These are phyloP conservation scores for Cavia aperea DNA, from an alignment of 2,113 vertebrate species.

Conservation along the genomic window DNA sequence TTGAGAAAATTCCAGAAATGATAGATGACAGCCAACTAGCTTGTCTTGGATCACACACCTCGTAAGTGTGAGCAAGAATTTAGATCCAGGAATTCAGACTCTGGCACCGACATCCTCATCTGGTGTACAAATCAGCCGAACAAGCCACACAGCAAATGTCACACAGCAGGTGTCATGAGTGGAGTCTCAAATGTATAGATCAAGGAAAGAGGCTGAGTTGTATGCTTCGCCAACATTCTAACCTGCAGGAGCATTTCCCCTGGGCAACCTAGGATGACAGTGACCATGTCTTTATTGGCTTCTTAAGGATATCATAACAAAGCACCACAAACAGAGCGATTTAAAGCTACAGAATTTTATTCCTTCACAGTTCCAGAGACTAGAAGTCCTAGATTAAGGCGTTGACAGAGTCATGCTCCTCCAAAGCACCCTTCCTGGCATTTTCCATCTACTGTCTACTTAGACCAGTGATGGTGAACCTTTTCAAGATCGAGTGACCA, in stretches of 20 bases:
- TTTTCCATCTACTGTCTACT: not conserved
- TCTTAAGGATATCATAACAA: not conserved
- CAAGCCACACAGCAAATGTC: not conserved
- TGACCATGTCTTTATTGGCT: not conserved
- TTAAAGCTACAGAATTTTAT: not conserved
- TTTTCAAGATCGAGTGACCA: not conserved
- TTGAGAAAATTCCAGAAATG: constrained; percentile 6
- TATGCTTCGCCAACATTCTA: not conserved
- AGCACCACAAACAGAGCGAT: not conserved
- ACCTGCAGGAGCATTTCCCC: not conserved
- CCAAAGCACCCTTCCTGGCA: not conserved
- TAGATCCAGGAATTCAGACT: not conserved
- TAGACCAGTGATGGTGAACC: not conserved
- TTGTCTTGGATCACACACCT: not conserved
- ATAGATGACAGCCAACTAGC: not conserved
- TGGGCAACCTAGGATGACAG: not conserved
- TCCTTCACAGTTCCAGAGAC: not conserved
- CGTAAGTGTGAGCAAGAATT: not conserved
- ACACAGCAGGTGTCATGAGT: not conserved
- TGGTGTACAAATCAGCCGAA: not conserved
- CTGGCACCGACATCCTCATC: not conserved
- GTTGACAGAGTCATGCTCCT: not conserved
- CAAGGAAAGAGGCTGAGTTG: not conserved
- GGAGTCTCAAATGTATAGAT: not conserved
- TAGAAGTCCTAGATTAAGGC: not conserved